Evolutionary conservation across 2,113 vertebrate genomes (phyloP).

Genomic region (Spea bombifrons): DNA sequence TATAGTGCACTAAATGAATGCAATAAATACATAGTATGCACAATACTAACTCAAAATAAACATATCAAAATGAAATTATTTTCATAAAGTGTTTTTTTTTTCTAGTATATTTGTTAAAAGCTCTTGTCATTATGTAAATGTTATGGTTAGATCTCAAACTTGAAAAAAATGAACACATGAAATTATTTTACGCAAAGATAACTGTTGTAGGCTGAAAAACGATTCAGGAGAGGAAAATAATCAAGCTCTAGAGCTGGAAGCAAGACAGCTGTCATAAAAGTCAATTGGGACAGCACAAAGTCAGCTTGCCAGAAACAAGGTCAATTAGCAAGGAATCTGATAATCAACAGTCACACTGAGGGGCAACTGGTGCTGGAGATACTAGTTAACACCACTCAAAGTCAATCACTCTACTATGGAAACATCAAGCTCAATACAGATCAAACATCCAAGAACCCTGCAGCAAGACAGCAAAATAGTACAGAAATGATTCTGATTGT

Average conservation of each 20-base stretch:
- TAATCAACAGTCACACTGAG: constrained; percentile 46
- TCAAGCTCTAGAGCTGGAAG: constrained; percentile 44
- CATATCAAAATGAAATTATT: no score
- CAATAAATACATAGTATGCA: no score
- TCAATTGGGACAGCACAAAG: constrained; percentile 47
- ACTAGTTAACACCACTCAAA: constrained; percentile 49
- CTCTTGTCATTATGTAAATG: not conserved
- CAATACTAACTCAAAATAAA: no score
- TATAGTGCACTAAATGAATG: no score
- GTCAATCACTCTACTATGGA: constrained; percentile 45
- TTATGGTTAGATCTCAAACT: not conserved
- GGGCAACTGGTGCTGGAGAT: constrained; percentile 35
- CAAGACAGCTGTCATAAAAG: constrained; percentile 46
- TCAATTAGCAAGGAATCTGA: constrained; percentile 45
- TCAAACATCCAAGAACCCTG: constrained; percentile 43
- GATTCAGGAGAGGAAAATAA: constrained; percentile 37
- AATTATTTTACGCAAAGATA: constrained; percentile 30
- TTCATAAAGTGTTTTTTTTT: no score
- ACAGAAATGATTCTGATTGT: constrained; percentile 37
- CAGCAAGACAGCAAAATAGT: constrained; percentile 40
- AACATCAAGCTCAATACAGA: constrained; percentile 48
- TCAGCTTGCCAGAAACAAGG: constrained; percentile 45
- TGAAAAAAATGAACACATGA: not conserved
- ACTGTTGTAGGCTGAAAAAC: constrained; percentile 19
- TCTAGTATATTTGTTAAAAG: no score